phyloP scores from a whole-genome alignment of 2,888 invertebrate species.

The Dimorphilus gyrociliatus region DNA sequence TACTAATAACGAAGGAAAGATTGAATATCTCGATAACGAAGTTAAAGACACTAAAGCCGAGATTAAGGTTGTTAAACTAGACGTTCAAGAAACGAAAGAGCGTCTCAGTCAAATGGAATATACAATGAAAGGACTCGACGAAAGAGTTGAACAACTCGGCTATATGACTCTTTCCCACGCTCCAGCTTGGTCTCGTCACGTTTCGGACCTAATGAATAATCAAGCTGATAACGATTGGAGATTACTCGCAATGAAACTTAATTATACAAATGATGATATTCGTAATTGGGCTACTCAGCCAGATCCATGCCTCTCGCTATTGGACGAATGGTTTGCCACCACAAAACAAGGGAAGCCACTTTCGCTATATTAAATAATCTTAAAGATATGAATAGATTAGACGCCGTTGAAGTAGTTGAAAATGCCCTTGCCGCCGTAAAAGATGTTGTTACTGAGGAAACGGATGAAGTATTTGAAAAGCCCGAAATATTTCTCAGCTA shows the following conservation, averaged over 20 bases:
- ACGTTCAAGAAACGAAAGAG: too few relatives aligned
- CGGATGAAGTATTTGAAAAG: too few relatives aligned
- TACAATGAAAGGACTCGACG: too few relatives aligned
- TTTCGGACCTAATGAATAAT: slow-evolving; percentile 25
- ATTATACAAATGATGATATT: slow-evolving; percentile 28
- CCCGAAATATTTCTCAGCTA: slow-evolving; percentile 23
- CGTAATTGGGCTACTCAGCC: slow-evolving; percentile 25
- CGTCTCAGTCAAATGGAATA: too few relatives aligned
- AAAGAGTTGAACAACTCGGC: too few relatives aligned
- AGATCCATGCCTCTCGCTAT: slow-evolving; percentile 29
- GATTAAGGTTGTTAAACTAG: too few relatives aligned
- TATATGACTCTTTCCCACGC: slow-evolving; percentile 31
- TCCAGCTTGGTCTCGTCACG: slow-evolving; percentile 28
- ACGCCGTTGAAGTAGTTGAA: slow-evolving; percentile 25
- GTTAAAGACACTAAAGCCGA: too few relatives aligned
- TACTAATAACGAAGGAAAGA: slow-evolving; percentile 13
- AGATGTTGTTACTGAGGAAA: too few relatives aligned
- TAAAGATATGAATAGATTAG: slow-evolving; percentile 25
- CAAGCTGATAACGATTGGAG: slow-evolving; percentile 26
- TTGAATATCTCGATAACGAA: slow-evolving; percentile 14
- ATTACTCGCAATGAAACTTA: slow-evolving; percentile 24
- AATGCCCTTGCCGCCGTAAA: slow-evolving; percentile 24
- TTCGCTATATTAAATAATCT: slow-evolving; percentile 22
- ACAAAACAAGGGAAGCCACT: slow-evolving; percentile 25
- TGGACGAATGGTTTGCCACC: slow-evolving; percentile 32